Conservation (phyloP, 2,888 invertebrate species). For the Carabus problematicus region DNA sequence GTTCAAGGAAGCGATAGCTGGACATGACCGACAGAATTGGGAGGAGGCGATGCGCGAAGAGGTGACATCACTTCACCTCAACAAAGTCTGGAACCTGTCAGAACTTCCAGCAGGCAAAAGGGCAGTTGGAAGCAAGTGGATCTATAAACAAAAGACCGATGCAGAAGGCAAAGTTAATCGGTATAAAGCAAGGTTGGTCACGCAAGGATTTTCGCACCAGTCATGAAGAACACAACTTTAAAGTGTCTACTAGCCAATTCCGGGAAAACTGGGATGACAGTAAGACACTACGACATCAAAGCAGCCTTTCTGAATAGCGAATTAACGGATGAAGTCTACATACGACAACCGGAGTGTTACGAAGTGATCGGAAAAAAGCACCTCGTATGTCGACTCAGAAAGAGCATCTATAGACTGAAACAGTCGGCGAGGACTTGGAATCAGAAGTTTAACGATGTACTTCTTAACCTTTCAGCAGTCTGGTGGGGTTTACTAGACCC, state of each 20-base stretch:
- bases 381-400: slow-evolving; percentile 22
- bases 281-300: slow-evolving; percentile 24
- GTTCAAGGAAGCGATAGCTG: neutral
- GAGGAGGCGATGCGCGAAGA: neutral
- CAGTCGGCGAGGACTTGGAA: slow-evolving; percentile 39
- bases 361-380: slow-evolving; percentile 9
- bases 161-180: slow-evolving; percentile 29
- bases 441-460: slow-evolving; percentile 43
- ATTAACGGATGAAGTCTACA: slow-evolving; percentile 24
- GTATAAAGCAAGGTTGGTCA: neutral
- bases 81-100: neutral
- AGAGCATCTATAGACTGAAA: slow-evolving; percentile 40
- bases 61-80: neutral
- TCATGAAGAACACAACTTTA: slow-evolving; percentile 40
- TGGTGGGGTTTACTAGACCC: no score
- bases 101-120: neutral
- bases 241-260: slow-evolving; percentile 43
- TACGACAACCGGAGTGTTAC: slow-evolving; percentile 27
- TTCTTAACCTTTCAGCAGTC: no score
- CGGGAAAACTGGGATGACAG: slow-evolving; percentile 31
- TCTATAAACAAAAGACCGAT: neutral
- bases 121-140: neutral
- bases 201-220: neutral
- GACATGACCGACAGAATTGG: neutral
- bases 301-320: slow-evolving; percentile 32